phyloP scores from a whole-genome alignment of 2,888 invertebrate species.

The Cephus spinipes region DNA sequence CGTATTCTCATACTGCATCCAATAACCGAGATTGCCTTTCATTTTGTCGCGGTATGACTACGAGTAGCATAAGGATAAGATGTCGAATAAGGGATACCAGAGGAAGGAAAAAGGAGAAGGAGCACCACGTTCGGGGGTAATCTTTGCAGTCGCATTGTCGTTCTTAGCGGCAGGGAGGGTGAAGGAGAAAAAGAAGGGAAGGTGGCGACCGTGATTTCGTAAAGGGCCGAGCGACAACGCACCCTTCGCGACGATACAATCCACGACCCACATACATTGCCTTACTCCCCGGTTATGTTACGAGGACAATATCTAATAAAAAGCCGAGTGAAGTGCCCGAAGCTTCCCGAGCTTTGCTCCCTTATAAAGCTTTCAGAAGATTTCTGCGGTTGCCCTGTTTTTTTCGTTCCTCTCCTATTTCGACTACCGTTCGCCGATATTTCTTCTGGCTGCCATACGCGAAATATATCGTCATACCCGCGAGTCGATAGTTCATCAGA shows the following conservation, averaged over 20 bases:
- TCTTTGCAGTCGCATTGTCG: conserved; percentile 30
- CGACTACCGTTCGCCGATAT: not conserved
- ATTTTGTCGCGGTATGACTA: conserved; percentile 35
- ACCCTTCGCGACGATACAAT: not conserved
- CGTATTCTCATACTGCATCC: conserved; percentile 24
- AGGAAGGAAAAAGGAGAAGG: conserved; percentile 8
- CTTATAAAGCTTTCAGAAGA: conserved; percentile 33
- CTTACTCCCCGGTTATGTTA: conserved; percentile 41
- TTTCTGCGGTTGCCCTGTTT: conserved; percentile 16
- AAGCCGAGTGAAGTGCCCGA: conserved; percentile 40
- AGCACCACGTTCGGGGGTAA: conserved; percentile 30
- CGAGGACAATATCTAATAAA: conserved; percentile 57
- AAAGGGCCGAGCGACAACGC: not conserved
- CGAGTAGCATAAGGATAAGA: not conserved
- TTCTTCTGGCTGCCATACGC: too few relatives aligned
- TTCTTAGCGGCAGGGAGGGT: not conserved
- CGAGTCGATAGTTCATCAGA: not conserved
- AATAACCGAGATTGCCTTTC: conserved; percentile 57
- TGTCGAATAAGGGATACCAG: conserved; percentile 3
- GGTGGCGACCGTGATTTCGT: conserved; percentile 11
- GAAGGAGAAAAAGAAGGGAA: not conserved
- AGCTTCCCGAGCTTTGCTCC: conserved; percentile 25
- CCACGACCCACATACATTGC: conserved; percentile 33
- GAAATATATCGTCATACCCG: too few relatives aligned
- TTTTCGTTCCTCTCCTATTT: not conserved